Evolutionary conservation across 2,888 invertebrate genomes (phyloP).

Genomic region (Harpalus rubripes): DNA sequence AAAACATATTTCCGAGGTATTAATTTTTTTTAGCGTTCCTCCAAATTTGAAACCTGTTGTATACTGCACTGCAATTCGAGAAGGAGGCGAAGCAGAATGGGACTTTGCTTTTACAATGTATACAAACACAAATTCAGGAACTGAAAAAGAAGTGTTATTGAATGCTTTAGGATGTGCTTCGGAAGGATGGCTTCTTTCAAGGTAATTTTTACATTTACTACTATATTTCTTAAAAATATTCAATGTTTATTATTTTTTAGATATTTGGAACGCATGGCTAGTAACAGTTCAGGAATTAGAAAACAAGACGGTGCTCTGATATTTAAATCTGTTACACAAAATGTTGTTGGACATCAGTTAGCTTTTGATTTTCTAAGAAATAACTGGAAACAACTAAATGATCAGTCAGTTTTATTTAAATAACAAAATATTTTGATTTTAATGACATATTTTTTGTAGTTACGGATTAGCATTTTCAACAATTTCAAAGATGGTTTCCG

Average conservation of each 20-base stretch:
- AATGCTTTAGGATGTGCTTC: slow-evolving; percentile 80
- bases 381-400: slow-evolving; percentile 77
- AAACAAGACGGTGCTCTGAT: slow-evolving; percentile 82
- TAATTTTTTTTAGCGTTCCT: slow-evolving; percentile 77
- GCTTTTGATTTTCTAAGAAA: slow-evolving; percentile 81
- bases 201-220: slow-evolving; percentile 73
- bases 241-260: neutral
- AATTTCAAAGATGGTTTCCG: slow-evolving; percentile 79
- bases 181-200: slow-evolving; percentile 80
- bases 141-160: slow-evolving; percentile 82
- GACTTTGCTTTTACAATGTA: slow-evolving; percentile 82
- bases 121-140: slow-evolving; percentile 78
- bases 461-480: slow-evolving; percentile 81
- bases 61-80: slow-evolving; percentile 83
- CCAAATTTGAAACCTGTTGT: slow-evolving; percentile 82
- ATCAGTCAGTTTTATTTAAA: slow-evolving; percentile 75
- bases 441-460: slow-evolving; percentile 72
- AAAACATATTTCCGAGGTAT: slow-evolving; percentile 52
- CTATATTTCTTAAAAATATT: neutral
- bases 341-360: slow-evolving; percentile 80
- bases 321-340: slow-evolving; percentile 80
- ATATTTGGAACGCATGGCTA: slow-evolving; percentile 59
- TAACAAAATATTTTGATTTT: neutral
- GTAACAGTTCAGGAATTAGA: slow-evolving; percentile 79
- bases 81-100: slow-evolving; percentile 84